Evolutionary conservation across 1,140 invertebrate genomes (phyloP).

Genomic region (Conus ventricosus): DNA sequence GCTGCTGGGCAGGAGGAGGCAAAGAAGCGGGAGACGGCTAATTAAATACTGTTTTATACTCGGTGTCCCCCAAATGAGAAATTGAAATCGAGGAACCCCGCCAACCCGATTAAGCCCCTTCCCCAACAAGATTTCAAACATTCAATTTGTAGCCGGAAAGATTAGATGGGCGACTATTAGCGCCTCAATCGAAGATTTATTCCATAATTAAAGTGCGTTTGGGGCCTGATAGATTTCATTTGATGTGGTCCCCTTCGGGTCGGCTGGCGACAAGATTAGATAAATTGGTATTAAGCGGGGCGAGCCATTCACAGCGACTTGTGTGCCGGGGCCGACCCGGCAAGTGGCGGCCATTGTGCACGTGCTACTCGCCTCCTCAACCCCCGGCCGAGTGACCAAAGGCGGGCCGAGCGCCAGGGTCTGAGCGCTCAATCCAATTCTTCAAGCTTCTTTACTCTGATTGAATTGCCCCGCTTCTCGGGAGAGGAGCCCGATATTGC

Average conservation of each 20-base stretch:
- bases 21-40: conserved; percentile 41
- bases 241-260: conserved; percentile 45
- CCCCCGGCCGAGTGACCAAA: not conserved
- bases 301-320: conserved; percentile 17
- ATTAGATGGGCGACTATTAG: conserved; percentile 63
- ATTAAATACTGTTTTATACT: conserved; percentile 61
- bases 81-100: conserved; percentile 49
- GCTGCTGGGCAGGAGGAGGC: not conserved
- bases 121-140: conserved; percentile 61
- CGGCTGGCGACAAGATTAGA: conserved; percentile 55
- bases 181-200: conserved; percentile 62
- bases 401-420: not conserved
- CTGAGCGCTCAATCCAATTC: conserved; percentile 30
- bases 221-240: conserved; percentile 58
- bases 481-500: not conserved
- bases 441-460: conserved; percentile 42
- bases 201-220: conserved; percentile 61
- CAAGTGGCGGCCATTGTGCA: conserved; percentile 33
- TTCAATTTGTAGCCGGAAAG: conserved; percentile 59
- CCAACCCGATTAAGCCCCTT: conserved; percentile 49
- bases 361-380: conserved; percentile 38
- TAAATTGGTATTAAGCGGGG: conserved; percentile 55
- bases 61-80: conserved; percentile 42
- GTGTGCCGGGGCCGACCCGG: conserved; percentile 29
- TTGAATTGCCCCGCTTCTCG: conserved; percentile 25